These are phyloP conservation scores for Drosophila kanapiae DNA, from an alignment of 1,140 invertebrate genomes.

Conservation along the genomic window DNA sequence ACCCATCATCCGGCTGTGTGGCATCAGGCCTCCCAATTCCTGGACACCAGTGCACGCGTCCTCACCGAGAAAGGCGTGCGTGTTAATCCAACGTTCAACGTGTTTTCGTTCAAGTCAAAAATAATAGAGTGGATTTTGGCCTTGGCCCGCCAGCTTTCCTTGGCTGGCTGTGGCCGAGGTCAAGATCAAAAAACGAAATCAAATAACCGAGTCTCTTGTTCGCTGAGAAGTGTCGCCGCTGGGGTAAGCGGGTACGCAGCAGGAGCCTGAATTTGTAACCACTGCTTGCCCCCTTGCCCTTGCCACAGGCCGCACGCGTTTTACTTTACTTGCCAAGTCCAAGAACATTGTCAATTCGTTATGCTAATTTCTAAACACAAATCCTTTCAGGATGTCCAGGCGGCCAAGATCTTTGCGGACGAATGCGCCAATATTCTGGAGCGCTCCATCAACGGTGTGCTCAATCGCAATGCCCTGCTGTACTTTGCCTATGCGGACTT, in stretches of 20 bases:
- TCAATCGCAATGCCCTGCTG: constrained; percentile 96
- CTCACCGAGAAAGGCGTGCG: constrained; percentile 96
- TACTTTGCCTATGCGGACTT: constrained; percentile 99
- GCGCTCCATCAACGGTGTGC: constrained; percentile 93
- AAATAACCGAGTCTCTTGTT: constrained; percentile 64
- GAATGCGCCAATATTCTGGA: constrained; percentile 98
- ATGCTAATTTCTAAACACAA: constrained; percentile 2
- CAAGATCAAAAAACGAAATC: constrained; percentile 47
- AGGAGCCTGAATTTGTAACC: not conserved
- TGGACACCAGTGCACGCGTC: constrained; percentile 96
- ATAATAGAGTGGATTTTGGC: constrained; percentile 65
- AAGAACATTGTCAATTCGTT: not conserved
- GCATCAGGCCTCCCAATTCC: constrained; percentile 98
- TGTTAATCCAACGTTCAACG: constrained; percentile 47
- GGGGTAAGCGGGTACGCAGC: constrained; percentile 63
- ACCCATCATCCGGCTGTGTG: constrained; percentile 99
- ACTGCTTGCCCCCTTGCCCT: constrained; percentile 65
- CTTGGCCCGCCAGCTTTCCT: not conserved
- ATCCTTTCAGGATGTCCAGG: constrained; percentile 92
- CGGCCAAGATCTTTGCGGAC: constrained; percentile 96
- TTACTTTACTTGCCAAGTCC: constrained; percentile 42
- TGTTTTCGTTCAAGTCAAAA: constrained; percentile 50
- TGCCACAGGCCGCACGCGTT: constrained; percentile 66
- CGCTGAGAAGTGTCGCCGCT: constrained; percentile 70
- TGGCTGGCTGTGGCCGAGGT: constrained; percentile 1